A percentile compares a stretch with the other conserved stretches of the same genome.
phyloP scores from a whole-genome alignment of 2,113 vertebrate genomes.

The Dendrocopos noguchii region DNA sequence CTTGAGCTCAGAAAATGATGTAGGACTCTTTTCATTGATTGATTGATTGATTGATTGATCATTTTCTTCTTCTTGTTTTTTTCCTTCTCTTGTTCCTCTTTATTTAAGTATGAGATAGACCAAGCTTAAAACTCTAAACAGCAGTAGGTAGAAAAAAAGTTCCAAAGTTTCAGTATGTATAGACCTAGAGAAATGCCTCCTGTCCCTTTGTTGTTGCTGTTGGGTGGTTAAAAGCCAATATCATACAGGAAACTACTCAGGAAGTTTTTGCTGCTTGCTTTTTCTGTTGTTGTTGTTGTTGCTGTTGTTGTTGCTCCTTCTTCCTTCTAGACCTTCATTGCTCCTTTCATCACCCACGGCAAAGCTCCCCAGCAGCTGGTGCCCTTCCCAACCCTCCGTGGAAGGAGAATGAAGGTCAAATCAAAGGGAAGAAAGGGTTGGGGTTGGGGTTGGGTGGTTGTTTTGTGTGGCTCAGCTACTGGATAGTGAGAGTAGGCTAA shows the following conservation, averaged over 20 bases:
- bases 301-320: too few species aligned
- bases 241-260: constrained; percentile 54
- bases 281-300: too few species aligned
- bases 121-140: constrained; percentile 75
- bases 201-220: constrained; percentile 5
- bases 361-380: constrained; percentile 49
- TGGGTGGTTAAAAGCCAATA: constrained; percentile 70
- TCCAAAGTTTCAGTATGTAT: constrained; percentile 73
- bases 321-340: constrained; percentile 46
- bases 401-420: constrained; percentile 54
- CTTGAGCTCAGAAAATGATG: constrained; percentile 45
- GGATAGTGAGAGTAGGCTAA: constrained; percentile 49
- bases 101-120: constrained; percentile 54
- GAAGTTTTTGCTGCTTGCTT: not conserved
- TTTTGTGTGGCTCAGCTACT: constrained; percentile 22
- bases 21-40: not conserved
- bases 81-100: too few species aligned
- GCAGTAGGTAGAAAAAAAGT: constrained; percentile 75
- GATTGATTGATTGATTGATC: too few species aligned
- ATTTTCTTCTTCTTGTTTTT: too few species aligned
- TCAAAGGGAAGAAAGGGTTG: not conserved
- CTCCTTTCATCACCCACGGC: constrained; percentile 21
- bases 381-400: constrained; percentile 47
- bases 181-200: constrained; percentile 67
- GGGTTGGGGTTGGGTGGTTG: too few species aligned